A percentile compares a stretch with the other conserved stretches of the same genome.
phyloP scores from a whole-genome alignment of 2,113 vertebrate species.

The Tursiops truncatus region DNA sequence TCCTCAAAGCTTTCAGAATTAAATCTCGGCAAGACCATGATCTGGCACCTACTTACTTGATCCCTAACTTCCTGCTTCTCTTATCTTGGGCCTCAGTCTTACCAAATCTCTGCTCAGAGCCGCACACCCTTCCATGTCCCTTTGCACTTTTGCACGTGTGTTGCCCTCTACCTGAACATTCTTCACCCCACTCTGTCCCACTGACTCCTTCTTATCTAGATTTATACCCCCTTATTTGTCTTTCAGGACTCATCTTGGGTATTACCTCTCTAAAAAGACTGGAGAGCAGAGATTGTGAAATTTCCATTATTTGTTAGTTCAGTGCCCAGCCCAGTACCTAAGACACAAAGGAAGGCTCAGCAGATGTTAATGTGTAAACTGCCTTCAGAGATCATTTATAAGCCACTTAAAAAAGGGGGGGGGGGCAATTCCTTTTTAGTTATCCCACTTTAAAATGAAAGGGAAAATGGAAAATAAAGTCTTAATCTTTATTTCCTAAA shows the following conservation, averaged over 20 bases:
- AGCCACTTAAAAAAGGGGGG: background rate
- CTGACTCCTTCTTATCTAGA: background rate
- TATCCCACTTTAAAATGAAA: background rate
- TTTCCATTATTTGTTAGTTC: background rate
- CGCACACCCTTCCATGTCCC: background rate
- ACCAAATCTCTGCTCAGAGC: no score
- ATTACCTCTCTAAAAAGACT: background rate
- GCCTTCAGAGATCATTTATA: background rate
- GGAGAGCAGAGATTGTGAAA: background rate
- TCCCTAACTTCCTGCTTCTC: no score
- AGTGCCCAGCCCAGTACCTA: background rate
- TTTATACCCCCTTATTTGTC: background rate
- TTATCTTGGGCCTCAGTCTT: background rate
- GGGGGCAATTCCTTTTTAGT: background rate
- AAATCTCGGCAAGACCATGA: background rate
- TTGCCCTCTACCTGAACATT: background rate
- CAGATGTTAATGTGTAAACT: background rate
- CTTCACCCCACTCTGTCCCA: background rate
- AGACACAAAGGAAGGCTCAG: background rate
- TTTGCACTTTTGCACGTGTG: background rate
- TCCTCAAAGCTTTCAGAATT: background rate
- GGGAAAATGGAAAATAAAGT: background rate
- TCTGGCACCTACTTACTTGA: background rate
- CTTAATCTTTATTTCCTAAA: background rate
- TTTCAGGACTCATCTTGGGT: background rate